phyloP scores from a whole-genome alignment of 2,888 invertebrate genomes.

The Cremastobaeus sp. region DNA sequence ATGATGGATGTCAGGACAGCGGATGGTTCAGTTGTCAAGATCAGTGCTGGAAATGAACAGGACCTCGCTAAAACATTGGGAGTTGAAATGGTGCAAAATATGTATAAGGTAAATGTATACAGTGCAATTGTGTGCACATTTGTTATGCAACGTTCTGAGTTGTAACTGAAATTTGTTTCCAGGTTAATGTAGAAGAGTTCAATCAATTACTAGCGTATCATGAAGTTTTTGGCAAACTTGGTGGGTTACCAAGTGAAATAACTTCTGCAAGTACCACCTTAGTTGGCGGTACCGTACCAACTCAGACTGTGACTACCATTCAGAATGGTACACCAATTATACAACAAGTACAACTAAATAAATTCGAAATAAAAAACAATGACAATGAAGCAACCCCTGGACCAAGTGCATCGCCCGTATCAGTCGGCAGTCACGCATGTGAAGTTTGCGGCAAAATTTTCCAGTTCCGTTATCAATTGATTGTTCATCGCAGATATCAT shows the following conservation, averaged over 20 bases:
- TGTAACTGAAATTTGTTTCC: conserved; percentile 2
- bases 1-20: conserved; percentile 83
- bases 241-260: conserved; percentile 80
- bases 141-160: too few species aligned
- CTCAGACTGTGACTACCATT: conserved; percentile 76
- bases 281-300: conserved; percentile 75
- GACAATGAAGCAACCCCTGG: conserved; percentile 77
- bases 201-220: conserved; percentile 91
- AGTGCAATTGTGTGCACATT: too few species aligned
- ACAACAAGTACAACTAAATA: conserved; percentile 77
- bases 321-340: conserved; percentile 76
- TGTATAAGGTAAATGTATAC: conserved; percentile 89
- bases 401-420: conserved; percentile 81
- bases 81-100: conserved; percentile 88
- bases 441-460: conserved; percentile 93
- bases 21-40: conserved; percentile 87
- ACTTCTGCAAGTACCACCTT: conserved; percentile 79
- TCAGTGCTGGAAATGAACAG: conserved; percentile 83
- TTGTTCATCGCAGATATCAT: conserved; percentile 92
- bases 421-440: conserved; percentile 85
- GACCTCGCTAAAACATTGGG: conserved; percentile 82
- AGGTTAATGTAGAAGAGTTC: conserved; percentile 88
- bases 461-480: conserved; percentile 91
- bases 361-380: conserved; percentile 75
- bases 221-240: conserved; percentile 86